These are phyloP conservation scores for Sphaerodactylus townsendi DNA, from an alignment of 2,113 vertebrate species.

Conservation along the genomic window DNA sequence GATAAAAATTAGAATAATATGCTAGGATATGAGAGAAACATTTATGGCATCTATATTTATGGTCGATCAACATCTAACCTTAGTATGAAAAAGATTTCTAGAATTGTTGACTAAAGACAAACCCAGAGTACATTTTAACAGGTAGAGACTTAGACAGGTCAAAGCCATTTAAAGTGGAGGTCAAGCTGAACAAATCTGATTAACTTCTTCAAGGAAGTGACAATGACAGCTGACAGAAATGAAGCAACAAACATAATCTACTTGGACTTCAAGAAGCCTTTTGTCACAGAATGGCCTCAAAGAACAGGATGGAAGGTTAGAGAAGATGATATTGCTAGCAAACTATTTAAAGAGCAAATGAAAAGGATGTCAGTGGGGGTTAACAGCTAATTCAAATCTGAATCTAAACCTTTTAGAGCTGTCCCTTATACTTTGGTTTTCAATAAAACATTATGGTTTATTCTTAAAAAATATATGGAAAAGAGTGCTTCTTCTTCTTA, in stretches of 20 bases:
- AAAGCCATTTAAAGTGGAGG: conserved; percentile 44
- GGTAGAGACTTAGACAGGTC: conserved; percentile 32
- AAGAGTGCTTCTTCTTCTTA: not conserved
- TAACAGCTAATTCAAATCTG: conserved; percentile 44
- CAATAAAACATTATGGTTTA: not conserved
- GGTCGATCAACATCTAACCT: conserved; percentile 17
- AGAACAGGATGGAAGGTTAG: conserved; percentile 13
- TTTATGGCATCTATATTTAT: not conserved
- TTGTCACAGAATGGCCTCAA: not conserved
- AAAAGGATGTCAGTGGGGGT: conserved; percentile 9
- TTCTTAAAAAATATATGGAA: not conserved
- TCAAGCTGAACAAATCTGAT: conserved; percentile 56
- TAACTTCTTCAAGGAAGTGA: conserved; percentile 46
- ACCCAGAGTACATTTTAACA: accelerated
- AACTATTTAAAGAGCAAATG: not conserved
- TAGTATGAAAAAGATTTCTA: not conserved
- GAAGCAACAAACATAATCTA: conserved; percentile 11
- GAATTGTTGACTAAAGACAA: not conserved
- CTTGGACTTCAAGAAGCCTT: conserved; percentile 45
- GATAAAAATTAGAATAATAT: not conserved
- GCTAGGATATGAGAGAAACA: not conserved
- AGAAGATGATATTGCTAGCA: conserved; percentile 14
- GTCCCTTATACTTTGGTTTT: conserved; percentile 22
- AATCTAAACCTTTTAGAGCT: conserved; percentile 43
- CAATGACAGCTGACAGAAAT: conserved; percentile 51